Base-by-base conservation (phyloP, 2,113 vertebrate genomes). In the Fregata magnificens region DNA sequence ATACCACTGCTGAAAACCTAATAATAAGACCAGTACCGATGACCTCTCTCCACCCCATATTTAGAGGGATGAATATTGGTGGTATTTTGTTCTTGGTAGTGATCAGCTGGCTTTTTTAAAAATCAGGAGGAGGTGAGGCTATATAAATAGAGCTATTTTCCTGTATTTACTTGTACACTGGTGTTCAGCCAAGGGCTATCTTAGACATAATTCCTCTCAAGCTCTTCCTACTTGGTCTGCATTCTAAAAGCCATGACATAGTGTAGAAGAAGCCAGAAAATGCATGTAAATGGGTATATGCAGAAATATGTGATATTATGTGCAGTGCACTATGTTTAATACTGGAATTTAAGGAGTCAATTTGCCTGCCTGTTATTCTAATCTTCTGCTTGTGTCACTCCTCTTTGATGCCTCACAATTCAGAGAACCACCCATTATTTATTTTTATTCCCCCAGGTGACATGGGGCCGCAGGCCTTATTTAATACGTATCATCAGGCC, bases 341-440 rank as follows among this genome's bases (percentile, higher is more conserved):
- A 50, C 22, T 40, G 20, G 49, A 69, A 82, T 80, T 91, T n/a
- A 65, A 80, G 59, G 58, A 0, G 1, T 63, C 47, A 34, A 6
- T 89, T 91, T 92, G 49, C 44, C 47, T 59, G 18, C 42, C 79
- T 93, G 29, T 63, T 96, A 24, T 67, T 91, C 78, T 49, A 47
- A 36, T 70, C 69, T 91, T 93, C 66, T 72, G 42, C 38, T 78
- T 17, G 28, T 44, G 47, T 78, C 69, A 47, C 19, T 92, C 18
- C 38, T 88, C 36, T 65, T 24, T 84, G 53, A 82, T 74, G 26
- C 36, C 63, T 84, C 71, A 59, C 32, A 47, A 62, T 89, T 84
- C 77, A 84, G 38, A 88, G 76, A 44, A 92, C 24, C 38, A 93
- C 92, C 28, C 71, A 42, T 69, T 87, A 95, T 94, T 88, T 95